Percentiles rank a stretch among this genome's conserved stretches.
phyloP scores from a whole-genome alignment of 2,888 invertebrate species.

The Pachymerium ferrugineum region DNA sequence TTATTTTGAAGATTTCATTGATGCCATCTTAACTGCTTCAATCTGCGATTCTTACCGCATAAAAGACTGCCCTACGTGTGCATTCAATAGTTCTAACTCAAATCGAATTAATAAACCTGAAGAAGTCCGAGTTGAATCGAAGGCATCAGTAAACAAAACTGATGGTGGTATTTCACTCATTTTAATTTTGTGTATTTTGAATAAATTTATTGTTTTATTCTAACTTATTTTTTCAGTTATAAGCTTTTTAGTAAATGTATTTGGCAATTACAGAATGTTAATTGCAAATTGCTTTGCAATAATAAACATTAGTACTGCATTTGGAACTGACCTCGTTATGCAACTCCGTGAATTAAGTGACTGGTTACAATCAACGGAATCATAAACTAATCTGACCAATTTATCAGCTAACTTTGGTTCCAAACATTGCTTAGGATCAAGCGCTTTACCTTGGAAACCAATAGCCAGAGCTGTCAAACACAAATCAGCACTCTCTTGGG shows the following conservation, averaged over 20 bases:
- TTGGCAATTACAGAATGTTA: no score
- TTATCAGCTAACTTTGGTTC: neutral
- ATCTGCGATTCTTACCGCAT: neutral
- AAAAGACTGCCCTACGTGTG: neutral
- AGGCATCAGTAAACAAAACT: neutral
- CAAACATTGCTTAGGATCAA: neutral
- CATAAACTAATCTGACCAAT: neutral
- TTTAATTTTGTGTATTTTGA: no score
- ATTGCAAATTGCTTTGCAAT: no score
- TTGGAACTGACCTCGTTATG: neutral
- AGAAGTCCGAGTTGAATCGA: neutral
- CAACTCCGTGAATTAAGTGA: neutral
- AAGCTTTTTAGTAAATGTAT: no score
- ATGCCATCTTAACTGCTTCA: neutral
- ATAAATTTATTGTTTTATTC: no score
- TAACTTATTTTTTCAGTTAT: no score
- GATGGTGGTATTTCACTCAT: no score
- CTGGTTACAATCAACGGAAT: neutral
- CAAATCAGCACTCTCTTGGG: neutral
- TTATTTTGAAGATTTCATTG: neutral
- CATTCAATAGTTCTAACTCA: neutral
- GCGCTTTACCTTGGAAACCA: neutral
- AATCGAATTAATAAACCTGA: neutral
- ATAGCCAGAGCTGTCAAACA: neutral
- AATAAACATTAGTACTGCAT: no score